Evolutionary conservation across 2,113 vertebrate genomes (phyloP).

Genomic region (Calypte anna): DNA sequence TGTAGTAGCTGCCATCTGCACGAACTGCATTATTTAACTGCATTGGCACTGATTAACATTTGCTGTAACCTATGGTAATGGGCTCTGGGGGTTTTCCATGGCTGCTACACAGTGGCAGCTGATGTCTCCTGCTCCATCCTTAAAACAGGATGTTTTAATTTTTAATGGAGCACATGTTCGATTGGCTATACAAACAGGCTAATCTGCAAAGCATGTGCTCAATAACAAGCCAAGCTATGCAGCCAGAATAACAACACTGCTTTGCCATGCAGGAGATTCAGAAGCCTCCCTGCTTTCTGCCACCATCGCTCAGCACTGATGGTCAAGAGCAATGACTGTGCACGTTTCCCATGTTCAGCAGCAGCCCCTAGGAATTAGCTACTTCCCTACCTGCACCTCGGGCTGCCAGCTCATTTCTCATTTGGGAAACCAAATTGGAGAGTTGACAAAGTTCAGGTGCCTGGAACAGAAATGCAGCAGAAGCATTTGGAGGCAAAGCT

Average conservation of each 20-base stretch:
- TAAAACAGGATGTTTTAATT: slow-evolving; percentile 89
- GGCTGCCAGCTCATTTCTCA: background rate
- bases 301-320: background rate
- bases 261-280: slow-evolving; percentile 46
- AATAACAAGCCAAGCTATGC: slow-evolving; percentile 80
- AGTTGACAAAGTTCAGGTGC: slow-evolving; percentile 35
- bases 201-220: slow-evolving; percentile 91
- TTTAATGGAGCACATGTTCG: slow-evolving; percentile 91
- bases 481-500: background rate
- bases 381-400: background rate
- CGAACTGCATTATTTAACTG: slow-evolving; percentile 90
- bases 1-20: slow-evolving; percentile 85
- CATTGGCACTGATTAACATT: slow-evolving; percentile 87
- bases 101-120: slow-evolving; percentile 85
- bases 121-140: slow-evolving; percentile 85
- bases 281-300: slow-evolving; percentile 20
- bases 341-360: background rate
- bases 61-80: slow-evolving; percentile 90
- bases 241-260: slow-evolving; percentile 79
- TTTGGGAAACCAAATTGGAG: background rate
- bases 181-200: slow-evolving; percentile 91
- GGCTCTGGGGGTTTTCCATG: slow-evolving; percentile 85
- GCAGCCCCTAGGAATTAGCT: slow-evolving; percentile 11
- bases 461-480: background rate
- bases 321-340: background rate